Base-by-base conservation (phyloP, 2,797 vertebrate genomes). In the Sebastes dallii region DNA sequence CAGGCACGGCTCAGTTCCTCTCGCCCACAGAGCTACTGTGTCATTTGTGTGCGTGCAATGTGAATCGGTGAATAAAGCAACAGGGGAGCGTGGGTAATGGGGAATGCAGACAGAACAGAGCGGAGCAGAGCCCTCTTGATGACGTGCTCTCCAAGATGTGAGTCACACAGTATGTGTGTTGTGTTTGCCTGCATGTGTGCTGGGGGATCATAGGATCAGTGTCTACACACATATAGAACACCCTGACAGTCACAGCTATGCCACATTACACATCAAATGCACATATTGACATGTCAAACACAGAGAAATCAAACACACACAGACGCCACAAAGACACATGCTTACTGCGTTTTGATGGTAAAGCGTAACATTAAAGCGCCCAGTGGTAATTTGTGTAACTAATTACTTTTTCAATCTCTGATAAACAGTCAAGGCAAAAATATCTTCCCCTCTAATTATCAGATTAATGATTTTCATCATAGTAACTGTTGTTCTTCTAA, bases 51-150 rank as follows among this genome's bases (percentile, higher is more conserved):
- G 74, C 73, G 60, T 32, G 82, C 83, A 81, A 70, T 6, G 84
- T 79, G 71, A 80, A 88, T 74, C 56, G 6, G 32, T 73, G 84
- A 91, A 86, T 86, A 87, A 86, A 75, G 82, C 85, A 85, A 80
- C 77, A 54, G 60, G 87, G 86, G 87, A 82, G 70, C 13, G 60
- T 88, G 89, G 87, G 88, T 91, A 91, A 93, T 88, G 80, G 81
- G 77, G 81, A 92, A 78, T 64, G 82, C 86, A 89, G 87, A 70
- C 81, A 80, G 78, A 90, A 6, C 50, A 29, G 78, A 80, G 12
- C 72, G 56, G 79, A 75, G 79, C 69, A 72, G 68, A 76, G 75
- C 62, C 77, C 42, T 68, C 80, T 77, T 61, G 82, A 84, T 90
- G 90, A 91, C 68, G 74, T 56, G 58, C 60, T 76, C 65, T 65